Base-by-base conservation (phyloP, 2,797 vertebrate species). In the Myotis planiceps region DNA sequence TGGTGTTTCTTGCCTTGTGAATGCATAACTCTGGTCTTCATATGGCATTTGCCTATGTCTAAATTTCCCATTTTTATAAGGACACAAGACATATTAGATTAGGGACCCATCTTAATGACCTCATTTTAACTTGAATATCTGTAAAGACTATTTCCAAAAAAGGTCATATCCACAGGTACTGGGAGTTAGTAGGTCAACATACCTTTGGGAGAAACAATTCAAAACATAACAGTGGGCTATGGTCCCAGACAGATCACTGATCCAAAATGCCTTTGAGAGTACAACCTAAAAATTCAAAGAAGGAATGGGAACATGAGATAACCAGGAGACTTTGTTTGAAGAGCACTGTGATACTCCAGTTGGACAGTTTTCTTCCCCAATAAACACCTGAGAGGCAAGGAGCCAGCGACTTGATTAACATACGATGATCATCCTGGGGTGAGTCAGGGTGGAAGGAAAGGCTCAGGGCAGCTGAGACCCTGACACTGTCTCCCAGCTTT, bases 181-280 rank as follows among this genome's bases (percentile, higher is more conserved):
- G 49, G 60, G 34, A 9, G 25, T 15, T 34, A 10, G 21, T 19
- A 16, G 3, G 1, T 27, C 14, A 16, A 6, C 2, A 0, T 13
- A 7, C 25, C 37, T 45, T 49, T 2, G 18, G 27, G 3, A 29
- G 66, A 19, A 63, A 6, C 18, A 37, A 21, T 6, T 34, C 18
- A 19, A 0, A 51, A 15, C 7, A 3, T 25, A n/a, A 12, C 0
- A 53, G 16, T 0, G 3, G 5, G 9, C 25, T 25, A 23, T 16
- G 18, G 3, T 42, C 2, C 9, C 5, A 2, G 58, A 10, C 12
- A 0, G 0, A 2, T 23, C 0, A 0, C 60, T 34, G 32, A 9
- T 29, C 39, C 34, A 51, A 34, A 29, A 53, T 6, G 6, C 42
- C 9, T 65, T 27, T 9, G 19, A 16, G 21, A 27, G 27, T 14